phyloP scores from a whole-genome alignment of 2,888 invertebrate species.

The Actias luna region DNA sequence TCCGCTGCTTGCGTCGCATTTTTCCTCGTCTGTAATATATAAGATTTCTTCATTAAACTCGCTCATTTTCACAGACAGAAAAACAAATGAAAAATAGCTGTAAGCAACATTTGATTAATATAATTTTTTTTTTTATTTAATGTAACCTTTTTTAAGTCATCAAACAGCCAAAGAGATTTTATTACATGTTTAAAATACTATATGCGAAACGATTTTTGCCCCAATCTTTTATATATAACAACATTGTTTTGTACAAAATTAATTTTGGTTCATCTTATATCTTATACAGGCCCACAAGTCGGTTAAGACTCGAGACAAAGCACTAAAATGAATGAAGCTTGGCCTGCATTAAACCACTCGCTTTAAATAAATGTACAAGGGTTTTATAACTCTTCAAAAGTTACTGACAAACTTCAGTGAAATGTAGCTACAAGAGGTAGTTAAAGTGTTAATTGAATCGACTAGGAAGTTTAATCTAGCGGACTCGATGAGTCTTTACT shows the following conservation, averaged over 20 bases:
- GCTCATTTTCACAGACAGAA: too few species aligned
- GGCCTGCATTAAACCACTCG: neutral
- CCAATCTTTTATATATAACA: neutral
- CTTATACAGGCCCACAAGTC: neutral
- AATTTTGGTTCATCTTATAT: too few species aligned
- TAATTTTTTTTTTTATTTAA: too few species aligned
- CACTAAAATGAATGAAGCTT: neutral
- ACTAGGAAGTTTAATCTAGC: conserved; percentile 33
- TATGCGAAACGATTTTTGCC: neutral
- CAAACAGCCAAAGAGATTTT: too few species aligned
- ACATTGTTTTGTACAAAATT: too few species aligned
- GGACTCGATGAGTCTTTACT: conserved; percentile 21
- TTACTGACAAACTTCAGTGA: neutral
- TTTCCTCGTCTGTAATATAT: too few species aligned
- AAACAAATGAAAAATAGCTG: too few species aligned
- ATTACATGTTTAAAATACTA: too few species aligned
- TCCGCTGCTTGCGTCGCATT: too few species aligned
- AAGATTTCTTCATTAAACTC: too few species aligned
- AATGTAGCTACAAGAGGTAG: conserved; percentile 12
- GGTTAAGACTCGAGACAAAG: neutral
- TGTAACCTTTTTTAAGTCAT: too few species aligned
- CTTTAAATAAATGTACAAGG: neutral
- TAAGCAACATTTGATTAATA: too few species aligned
- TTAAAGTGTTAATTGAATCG: conserved; percentile 26
- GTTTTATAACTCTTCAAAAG: neutral